Conservation (phyloP, 2,888 invertebrate species). For the Exephanes ischioxanthus region DNA sequence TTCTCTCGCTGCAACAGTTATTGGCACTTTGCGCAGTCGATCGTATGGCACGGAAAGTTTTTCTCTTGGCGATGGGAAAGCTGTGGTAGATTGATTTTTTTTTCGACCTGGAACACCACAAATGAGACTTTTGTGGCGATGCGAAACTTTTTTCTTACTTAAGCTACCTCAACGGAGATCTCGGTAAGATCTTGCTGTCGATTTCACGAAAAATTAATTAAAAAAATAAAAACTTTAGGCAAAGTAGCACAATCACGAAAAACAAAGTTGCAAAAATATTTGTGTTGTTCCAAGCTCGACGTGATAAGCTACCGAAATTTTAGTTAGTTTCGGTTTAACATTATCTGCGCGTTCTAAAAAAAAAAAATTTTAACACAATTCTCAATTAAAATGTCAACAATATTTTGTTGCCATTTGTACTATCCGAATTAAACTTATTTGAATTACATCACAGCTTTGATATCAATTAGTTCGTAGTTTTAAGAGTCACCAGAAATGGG, state of each 20-base stretch:
- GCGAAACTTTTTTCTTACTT: neutral
- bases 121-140: neutral
- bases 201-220: no score
- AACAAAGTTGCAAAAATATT: no score
- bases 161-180: neutral
- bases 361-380: neutral
- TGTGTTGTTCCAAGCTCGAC: no score
- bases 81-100: neutral
- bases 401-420: no score
- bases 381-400: neutral
- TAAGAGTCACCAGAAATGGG: neutral
- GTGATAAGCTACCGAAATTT: neutral
- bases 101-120: neutral
- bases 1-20: neutral
- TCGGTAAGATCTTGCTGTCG: no score
- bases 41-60: neutral
- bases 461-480: neutral
- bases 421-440: neutral
- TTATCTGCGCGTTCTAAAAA: neutral
- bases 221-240: no score
- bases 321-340: neutral
- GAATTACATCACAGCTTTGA: neutral
- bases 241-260: no score
- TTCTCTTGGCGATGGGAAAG: neutral
- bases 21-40: conserved; percentile 3